Evolutionary conservation across 2,797 vertebrate species (phyloP), one percentile per base, ranked within the genome.

Genomic region (Hyperoplus lanceolatus): DNA sequence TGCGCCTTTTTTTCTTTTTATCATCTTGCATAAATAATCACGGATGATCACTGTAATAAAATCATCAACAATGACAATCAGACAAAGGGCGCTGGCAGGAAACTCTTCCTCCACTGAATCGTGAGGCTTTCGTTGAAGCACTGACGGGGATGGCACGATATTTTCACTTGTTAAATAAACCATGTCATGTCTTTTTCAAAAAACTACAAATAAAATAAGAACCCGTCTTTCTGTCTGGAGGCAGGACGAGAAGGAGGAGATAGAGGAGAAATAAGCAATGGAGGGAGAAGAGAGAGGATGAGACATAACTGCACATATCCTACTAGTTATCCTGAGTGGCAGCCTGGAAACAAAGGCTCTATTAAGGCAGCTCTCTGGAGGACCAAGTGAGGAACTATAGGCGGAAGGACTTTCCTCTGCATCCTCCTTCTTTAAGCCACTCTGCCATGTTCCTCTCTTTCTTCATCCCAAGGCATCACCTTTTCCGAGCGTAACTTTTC

Each of bases 301-400:
- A 82, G 75, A 87, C 46, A 43, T 72, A 29, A 74, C 77, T 76
- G 81, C 81, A 73, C 87, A 89, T 89, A 83, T 91, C 85, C 80
- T 78, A 16, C 91, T 93, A 74, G 68, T 94, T 94, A 93, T 89
- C 82, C 83, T 92, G 92, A 94, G 90, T 89, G 92, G 90, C 93
- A 90, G 90, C 69, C 82, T 67, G 80, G 91, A 93, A 93, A 93
- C 86, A 86, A 90, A 82, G 60, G 79, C 87, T 92, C 87, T 91
- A 90, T 93, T 92, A 90, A 85, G 81, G 79, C 83, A 68, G 65
- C 81, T 84, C 87, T 92, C 72, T 29, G 39, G 69, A 87, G 81
- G 89, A 87, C 84, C 80, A 82, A 84, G 81, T 54, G 69, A 78
- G 78, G 61, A 85, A 77, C 29, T 29, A 29, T 73, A 54, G 79